Percentiles rank a stretch among this genome's conserved stretches.
These are phyloP conservation scores for Smittia aterrima DNA, from an alignment of 2,888 invertebrate species.

Conservation along the genomic window DNA sequence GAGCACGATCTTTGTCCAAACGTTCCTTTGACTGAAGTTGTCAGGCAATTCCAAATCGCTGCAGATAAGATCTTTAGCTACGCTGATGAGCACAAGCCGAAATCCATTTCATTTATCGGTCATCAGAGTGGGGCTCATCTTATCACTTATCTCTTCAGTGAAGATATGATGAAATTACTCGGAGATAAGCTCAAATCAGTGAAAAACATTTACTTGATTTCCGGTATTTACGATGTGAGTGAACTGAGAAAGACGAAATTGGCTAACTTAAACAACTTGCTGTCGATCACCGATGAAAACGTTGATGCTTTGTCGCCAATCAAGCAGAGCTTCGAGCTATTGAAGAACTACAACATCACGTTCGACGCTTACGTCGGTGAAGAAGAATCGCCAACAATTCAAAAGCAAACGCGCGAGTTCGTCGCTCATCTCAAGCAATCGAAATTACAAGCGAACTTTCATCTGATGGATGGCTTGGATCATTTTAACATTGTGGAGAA, in stretches of 20 bases:
- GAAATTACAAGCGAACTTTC: slow-evolving; percentile 59
- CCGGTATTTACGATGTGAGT: slow-evolving; percentile 75
- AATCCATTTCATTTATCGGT: slow-evolving; percentile 71
- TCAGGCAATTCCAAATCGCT: slow-evolving; percentile 64
- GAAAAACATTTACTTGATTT: slow-evolving; percentile 62
- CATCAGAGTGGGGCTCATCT: slow-evolving; percentile 88
- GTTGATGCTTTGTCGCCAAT: slow-evolving; percentile 59
- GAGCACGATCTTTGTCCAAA: slow-evolving; percentile 79
- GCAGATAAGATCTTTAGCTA: slow-evolving; percentile 63
- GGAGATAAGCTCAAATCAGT: slow-evolving; percentile 49
- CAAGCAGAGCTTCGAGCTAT: slow-evolving; percentile 55
- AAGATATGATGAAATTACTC: slow-evolving; percentile 48
- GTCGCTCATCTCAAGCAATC: slow-evolving; percentile 53
- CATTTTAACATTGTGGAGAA: slow-evolving; percentile 77
- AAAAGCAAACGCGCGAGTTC: slow-evolving; percentile 64
- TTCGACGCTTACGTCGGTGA: slow-evolving; percentile 46
- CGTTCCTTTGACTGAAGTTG: slow-evolving; percentile 62
- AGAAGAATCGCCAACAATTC: slow-evolving; percentile 58
- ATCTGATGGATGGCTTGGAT: slow-evolving; percentile 59
- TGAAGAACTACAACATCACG: slow-evolving; percentile 50
- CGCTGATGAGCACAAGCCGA: slow-evolving; percentile 63
- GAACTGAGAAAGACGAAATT: slow-evolving; percentile 62
- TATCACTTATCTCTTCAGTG: slow-evolving; percentile 63
- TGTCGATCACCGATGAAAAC: slow-evolving; percentile 59
- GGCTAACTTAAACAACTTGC: slow-evolving; percentile 65